Conservation (phyloP, 2,113 vertebrate genomes). For the Eptatretus burgeri region DNA sequence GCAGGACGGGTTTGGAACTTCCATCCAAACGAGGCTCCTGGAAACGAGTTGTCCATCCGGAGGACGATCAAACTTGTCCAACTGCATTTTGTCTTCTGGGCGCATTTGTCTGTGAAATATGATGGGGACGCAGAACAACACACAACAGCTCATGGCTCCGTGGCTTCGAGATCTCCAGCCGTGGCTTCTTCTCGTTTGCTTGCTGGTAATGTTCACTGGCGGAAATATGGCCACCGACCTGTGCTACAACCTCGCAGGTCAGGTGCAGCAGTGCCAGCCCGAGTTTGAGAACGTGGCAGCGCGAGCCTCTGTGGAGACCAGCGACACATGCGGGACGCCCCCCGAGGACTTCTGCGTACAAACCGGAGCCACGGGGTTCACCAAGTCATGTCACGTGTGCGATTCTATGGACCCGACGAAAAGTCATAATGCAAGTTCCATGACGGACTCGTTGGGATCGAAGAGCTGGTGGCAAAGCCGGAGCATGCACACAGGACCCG, state of each 20-base stretch:
- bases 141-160: too few species aligned
- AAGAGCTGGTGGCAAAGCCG: slow-evolving; percentile 98
- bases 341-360: slow-evolving; percentile 95
- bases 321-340: slow-evolving; percentile 69
- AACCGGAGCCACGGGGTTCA: slow-evolving; percentile 87
- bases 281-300: slow-evolving; percentile 95
- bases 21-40: too few species aligned
- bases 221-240: slow-evolving; percentile 44
- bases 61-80: too few species aligned
- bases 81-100: too few species aligned
- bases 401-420: slow-evolving; percentile 38
- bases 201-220: background rate
- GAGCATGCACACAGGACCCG: slow-evolving; percentile 60
- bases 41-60: too few species aligned
- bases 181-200: too few species aligned
- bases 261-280: slow-evolving; percentile 67
- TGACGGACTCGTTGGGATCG: slow-evolving; percentile 79
- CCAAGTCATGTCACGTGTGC: slow-evolving; percentile 94
- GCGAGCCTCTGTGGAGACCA: slow-evolving; percentile 62
- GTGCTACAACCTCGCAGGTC: slow-evolving; percentile 27
- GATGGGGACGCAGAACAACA: too few species aligned
- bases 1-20: too few species aligned
- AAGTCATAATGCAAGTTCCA: slow-evolving; percentile 47
- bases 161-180: too few species aligned
- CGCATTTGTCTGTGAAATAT: too few species aligned